Percentiles rank a stretch among this genome's conserved stretches.
Evolutionary conservation across 2,113 vertebrate genomes (phyloP).

Genomic region (Ceyx cyanopectus): DNA sequence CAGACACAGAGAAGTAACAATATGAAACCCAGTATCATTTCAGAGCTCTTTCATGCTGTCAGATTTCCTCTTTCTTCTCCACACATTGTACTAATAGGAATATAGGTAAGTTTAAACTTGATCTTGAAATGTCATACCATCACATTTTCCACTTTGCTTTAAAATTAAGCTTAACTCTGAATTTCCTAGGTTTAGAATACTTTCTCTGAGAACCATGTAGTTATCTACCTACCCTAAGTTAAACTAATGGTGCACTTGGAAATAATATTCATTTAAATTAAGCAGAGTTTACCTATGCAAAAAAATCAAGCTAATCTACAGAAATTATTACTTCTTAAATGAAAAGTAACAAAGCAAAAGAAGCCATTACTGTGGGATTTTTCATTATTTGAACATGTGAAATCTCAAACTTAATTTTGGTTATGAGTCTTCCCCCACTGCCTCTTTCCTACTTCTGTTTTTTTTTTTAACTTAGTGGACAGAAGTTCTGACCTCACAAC

Average conservation of each 20-base stretch:
- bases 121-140: background rate
- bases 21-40: background rate
- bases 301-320: background rate
- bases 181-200: background rate
- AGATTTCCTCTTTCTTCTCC: background rate
- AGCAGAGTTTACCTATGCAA: background rate
- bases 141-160: background rate
- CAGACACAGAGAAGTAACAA: background rate
- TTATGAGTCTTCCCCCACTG: background rate
- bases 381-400: background rate
- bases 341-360: background rate
- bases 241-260: background rate
- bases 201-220: background rate
- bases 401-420: background rate
- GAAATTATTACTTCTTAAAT: background rate
- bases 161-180: background rate
- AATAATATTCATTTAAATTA: background rate
- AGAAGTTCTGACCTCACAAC: background rate
- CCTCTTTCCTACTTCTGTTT: background rate
- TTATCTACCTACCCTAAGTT: background rate
- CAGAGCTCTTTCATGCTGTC: background rate
- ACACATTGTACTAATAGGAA: background rate
- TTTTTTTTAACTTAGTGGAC: background rate
- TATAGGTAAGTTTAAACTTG: background rate
- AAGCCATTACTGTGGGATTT: background rate